Percentiles rank a stretch among this genome's conserved stretches.
Evolutionary conservation across 2,797 vertebrate genomes (phyloP).

Genomic region (Lindbergichthys nudifrons): DNA sequence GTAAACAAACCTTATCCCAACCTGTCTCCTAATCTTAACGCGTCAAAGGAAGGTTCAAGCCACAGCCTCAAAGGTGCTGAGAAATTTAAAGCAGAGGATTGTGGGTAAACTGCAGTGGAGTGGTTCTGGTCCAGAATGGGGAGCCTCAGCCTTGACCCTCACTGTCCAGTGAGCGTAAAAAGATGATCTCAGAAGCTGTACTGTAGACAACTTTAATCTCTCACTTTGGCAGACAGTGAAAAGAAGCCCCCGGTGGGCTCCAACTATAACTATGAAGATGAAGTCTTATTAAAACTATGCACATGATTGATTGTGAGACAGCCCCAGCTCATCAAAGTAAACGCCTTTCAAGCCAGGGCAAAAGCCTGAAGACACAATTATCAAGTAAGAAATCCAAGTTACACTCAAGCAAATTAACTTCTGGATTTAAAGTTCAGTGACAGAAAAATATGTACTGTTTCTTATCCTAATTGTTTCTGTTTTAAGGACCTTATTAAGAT

Average conservation of each 20-base stretch:
- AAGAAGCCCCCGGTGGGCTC: slow-evolving; percentile 57
- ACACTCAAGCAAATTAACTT: not conserved
- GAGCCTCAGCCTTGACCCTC: slow-evolving; percentile 71
- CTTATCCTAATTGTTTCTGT: not conserved
- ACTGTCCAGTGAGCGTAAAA: slow-evolving; percentile 74
- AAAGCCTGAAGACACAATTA: slow-evolving; percentile 35
- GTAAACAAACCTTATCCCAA: not conserved
- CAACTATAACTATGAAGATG: slow-evolving; percentile 59
- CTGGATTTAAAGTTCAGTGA: not conserved
- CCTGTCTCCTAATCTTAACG: not conserved
- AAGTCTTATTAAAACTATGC: slow-evolving; percentile 77
- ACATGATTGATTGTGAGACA: slow-evolving; percentile 72
- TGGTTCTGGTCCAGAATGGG: slow-evolving; percentile 64
- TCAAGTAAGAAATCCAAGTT: slow-evolving; percentile 29
- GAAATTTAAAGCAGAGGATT: slow-evolving; percentile 49
- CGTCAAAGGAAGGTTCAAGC: not conserved
- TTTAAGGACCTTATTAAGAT: not conserved
- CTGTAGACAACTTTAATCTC: slow-evolving; percentile 75
- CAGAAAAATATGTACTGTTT: not conserved
- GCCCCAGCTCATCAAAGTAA: slow-evolving; percentile 46
- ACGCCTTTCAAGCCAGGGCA: slow-evolving; percentile 36
- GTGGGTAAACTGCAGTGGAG: slow-evolving; percentile 59
- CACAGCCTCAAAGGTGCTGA: slow-evolving; percentile 35
- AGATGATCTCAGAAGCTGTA: slow-evolving; percentile 66
- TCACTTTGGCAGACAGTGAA: slow-evolving; percentile 68